phyloP scores from a whole-genome alignment of 2,888 invertebrate genomes.

The Apamea sordens region DNA sequence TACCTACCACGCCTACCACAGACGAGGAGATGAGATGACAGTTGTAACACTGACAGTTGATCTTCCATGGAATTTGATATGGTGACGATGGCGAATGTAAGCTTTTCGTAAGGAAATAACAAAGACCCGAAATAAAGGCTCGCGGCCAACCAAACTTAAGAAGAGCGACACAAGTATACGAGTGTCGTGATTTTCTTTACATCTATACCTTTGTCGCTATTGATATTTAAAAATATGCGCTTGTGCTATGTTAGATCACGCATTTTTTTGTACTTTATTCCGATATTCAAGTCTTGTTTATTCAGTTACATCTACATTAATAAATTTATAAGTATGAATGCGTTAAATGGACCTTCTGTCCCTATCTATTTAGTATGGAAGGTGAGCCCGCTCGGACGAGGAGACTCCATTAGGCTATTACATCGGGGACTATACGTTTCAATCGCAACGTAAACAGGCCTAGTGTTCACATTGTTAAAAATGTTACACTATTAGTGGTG shows the following conservation, averaged over 20 bases:
- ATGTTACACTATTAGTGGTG: conserved; percentile 43
- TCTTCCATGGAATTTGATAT: too few relatives aligned
- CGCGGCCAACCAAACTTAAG: too few relatives aligned
- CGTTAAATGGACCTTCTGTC: conserved; percentile 18
- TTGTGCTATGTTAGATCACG: background rate
- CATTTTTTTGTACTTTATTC: background rate
- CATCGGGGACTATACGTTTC: conserved; percentile 56
- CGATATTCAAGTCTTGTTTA: background rate
- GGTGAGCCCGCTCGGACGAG: conserved; percentile 47
- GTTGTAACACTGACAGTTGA: too few relatives aligned
- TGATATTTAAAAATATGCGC: background rate
- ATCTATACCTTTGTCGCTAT: background rate
- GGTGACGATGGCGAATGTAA: too few relatives aligned
- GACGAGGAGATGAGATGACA: too few relatives aligned
- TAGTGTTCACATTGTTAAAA: conserved; percentile 52
- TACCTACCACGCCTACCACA: too few relatives aligned
- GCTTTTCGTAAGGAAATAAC: too few relatives aligned
- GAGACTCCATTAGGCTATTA: conserved; percentile 69
- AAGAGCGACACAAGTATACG: too few relatives aligned
- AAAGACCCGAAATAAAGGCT: too few relatives aligned
- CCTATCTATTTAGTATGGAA: background rate
- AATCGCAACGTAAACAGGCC: conserved; percentile 52
- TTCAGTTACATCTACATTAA: background rate
- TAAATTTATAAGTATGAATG: background rate
- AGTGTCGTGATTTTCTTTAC: too few relatives aligned